Conservation (phyloP, 1,140 invertebrate genomes). For the Elymnias hypermnestra region DNA sequence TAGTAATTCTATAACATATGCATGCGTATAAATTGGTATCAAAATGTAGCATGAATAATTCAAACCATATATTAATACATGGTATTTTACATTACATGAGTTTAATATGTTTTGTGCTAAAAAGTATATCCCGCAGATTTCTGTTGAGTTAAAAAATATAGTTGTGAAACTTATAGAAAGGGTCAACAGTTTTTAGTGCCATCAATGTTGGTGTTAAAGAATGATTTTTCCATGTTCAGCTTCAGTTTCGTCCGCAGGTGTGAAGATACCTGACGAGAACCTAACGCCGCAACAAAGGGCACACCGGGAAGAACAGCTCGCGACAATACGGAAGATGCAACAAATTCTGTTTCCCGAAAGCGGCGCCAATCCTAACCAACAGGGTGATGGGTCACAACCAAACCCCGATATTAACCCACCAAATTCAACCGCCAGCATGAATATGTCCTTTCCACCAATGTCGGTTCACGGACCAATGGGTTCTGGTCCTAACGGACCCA, state of each 20-base stretch:
- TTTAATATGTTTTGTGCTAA: too few species aligned
- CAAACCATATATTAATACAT: too few species aligned
- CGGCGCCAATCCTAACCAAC: constrained; percentile 51
- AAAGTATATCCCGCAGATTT: too few species aligned
- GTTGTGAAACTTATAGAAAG: too few species aligned
- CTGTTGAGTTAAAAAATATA: too few species aligned
- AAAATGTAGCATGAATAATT: too few species aligned
- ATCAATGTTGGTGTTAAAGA: constrained; percentile 19
- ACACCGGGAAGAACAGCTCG: constrained; percentile 93
- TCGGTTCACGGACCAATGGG: constrained; percentile 58
- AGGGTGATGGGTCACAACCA: constrained; percentile 41
- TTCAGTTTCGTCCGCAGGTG: constrained; percentile 76
- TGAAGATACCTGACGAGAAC: constrained; percentile 97
- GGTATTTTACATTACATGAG: too few species aligned
- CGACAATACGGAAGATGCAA: constrained; percentile 94
- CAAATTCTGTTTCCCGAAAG: constrained; percentile 93
- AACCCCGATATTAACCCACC: constrained; percentile 58
- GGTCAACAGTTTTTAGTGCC: too few species aligned
- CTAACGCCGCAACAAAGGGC: constrained; percentile 96
- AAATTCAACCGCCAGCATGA: constrained; percentile 60
- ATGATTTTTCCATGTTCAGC: constrained; percentile 29
- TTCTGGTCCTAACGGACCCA: constrained; percentile 59
- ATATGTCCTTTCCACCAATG: constrained; percentile 70
- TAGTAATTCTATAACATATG: too few species aligned
- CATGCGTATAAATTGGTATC: too few species aligned